Conservation (phyloP, 2,888 invertebrate genomes). For the Orgyia antiqua region DNA sequence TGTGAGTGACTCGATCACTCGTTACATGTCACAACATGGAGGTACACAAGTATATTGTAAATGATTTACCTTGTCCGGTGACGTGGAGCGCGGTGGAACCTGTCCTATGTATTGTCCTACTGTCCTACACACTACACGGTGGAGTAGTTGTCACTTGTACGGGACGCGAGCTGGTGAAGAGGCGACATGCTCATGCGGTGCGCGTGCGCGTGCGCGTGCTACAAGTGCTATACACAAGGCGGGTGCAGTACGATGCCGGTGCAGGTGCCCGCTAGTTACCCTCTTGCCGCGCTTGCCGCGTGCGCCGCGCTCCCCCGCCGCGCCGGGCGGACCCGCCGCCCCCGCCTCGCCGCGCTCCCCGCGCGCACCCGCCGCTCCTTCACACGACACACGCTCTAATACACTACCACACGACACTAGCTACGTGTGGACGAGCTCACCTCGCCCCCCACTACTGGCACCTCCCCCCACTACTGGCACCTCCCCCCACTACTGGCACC, state of each 20-base stretch:
- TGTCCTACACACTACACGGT: too few relatives aligned
- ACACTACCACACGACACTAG: neutral
- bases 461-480: neutral
- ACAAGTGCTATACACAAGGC: neutral
- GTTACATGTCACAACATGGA: neutral
- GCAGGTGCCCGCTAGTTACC: constrained; percentile 77
- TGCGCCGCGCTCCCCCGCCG: constrained; percentile 91
- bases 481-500: neutral
- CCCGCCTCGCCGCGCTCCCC: constrained; percentile 91
- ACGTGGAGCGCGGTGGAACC: neutral
- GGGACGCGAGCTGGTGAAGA: constrained; percentile 20
- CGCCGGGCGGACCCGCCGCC: constrained; percentile 86
- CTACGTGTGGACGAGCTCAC: neutral
- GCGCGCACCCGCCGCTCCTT: constrained; percentile 80
- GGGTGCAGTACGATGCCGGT: neutral
- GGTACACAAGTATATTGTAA: neutral
- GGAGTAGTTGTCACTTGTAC: constrained; percentile 52
- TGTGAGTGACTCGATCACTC: neutral
- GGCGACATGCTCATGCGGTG: constrained; percentile 17
- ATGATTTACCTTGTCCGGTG: constrained; percentile 2
- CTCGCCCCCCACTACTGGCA: neutral
- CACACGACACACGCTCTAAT: constrained; percentile 41
- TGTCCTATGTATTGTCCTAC: too few relatives aligned
- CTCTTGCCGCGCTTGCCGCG: constrained; percentile 95
- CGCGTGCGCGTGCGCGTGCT: constrained; percentile 4